phyloP scores from a whole-genome alignment of 2,113 vertebrate species.

The Lucifuga dentata region DNA sequence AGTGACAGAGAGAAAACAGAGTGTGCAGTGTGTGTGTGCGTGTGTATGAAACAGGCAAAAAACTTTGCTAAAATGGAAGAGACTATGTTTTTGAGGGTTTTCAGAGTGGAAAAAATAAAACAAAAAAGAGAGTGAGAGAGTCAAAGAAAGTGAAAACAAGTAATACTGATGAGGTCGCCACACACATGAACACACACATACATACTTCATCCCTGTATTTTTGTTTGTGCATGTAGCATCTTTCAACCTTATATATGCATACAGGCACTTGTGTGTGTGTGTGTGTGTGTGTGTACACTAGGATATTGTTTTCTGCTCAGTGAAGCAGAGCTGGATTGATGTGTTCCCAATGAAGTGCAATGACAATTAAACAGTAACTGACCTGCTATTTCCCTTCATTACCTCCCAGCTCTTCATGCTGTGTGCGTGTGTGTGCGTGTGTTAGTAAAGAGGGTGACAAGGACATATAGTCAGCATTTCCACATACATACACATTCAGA shows the following conservation, averaged over 20 bases:
- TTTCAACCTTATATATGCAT: background rate
- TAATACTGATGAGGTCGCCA: background rate
- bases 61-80: slow-evolving; percentile 34
- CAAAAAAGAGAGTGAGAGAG: background rate
- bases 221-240: too few species aligned
- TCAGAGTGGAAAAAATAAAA: background rate
- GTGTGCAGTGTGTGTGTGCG: slow-evolving; percentile 9
- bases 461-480: slow-evolving; percentile 32
- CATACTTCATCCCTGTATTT: background rate
- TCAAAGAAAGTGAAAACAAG: too few species aligned
- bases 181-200: slow-evolving; percentile 3
- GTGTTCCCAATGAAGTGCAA: slow-evolving; percentile 93
- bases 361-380: slow-evolving; percentile 99
- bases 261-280: slow-evolving; percentile 4
- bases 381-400: slow-evolving; percentile 96
- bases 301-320: slow-evolving; percentile 94
- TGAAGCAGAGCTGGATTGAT: slow-evolving; percentile 95
- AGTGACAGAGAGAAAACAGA: background rate
- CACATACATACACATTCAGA: slow-evolving; percentile 26
- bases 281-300: slow-evolving; percentile 66
- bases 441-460: slow-evolving; percentile 16
- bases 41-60: background rate
- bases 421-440: background rate
- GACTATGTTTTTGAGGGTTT: slow-evolving; percentile 16
- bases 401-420: slow-evolving; percentile 88